phyloP scores from a whole-genome alignment of 2,797 vertebrate genomes.

The Coilia nasus region DNA sequence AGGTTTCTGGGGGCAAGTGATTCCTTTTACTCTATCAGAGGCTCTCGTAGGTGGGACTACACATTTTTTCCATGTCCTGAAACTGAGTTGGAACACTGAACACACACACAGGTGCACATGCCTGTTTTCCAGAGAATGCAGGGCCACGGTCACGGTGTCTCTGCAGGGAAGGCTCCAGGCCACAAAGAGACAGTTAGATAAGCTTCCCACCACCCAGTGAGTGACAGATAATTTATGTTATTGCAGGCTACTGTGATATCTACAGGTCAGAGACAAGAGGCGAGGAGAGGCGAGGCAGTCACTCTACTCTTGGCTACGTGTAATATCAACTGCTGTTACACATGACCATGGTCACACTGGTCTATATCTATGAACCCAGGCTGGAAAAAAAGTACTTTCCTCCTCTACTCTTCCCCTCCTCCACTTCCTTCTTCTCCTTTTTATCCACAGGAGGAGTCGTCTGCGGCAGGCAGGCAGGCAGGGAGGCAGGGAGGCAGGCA shows the following conservation, averaged over 20 bases:
- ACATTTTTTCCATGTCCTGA: no score
- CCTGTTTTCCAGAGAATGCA: slow-evolving; percentile 28
- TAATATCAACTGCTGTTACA: slow-evolving; percentile 36
- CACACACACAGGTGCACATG: slow-evolving; percentile 25
- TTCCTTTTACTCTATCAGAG: background rate
- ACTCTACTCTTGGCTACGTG: slow-evolving; percentile 6
- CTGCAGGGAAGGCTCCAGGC: background rate
- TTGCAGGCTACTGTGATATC: background rate
- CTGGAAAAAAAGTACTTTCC: no score
- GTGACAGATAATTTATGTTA: slow-evolving; percentile 10
- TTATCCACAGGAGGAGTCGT: no score
- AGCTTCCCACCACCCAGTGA: background rate
- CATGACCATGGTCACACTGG: slow-evolving; percentile 15
- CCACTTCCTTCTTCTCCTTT: no score
- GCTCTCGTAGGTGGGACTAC: background rate
- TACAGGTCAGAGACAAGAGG: slow-evolving; percentile 7
- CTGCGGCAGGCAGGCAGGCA: no score
- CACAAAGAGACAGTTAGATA: slow-evolving; percentile 16
- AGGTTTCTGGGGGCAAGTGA: background rate
- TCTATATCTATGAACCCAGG: slow-evolving; percentile 29
- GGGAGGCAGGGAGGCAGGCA: no score
- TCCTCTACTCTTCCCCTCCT: no score
- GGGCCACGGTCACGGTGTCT: slow-evolving; percentile 22
- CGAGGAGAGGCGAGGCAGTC: slow-evolving; percentile 30
- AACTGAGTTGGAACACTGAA: slow-evolving; percentile 19